These are phyloP conservation scores for Psococerastis gibbosa DNA, from an alignment of 2,888 invertebrate genomes.

Conservation along the genomic window DNA sequence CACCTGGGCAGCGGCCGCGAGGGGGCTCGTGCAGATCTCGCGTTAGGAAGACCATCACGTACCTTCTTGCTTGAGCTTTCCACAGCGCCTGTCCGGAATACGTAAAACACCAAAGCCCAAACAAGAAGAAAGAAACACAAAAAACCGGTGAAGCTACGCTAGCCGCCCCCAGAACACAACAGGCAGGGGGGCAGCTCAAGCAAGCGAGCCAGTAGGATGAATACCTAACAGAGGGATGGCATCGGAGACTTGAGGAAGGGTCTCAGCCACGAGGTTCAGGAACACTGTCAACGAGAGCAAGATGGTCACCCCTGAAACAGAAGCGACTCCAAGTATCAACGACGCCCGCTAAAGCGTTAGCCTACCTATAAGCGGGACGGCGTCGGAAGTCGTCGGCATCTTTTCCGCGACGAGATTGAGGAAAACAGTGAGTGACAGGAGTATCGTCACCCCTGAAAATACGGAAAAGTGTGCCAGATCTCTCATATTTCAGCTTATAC, in stretches of 20 bases:
- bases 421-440: slow-evolving; percentile 94
- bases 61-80: not conserved
- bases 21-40: not conserved
- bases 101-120: slow-evolving; percentile 10
- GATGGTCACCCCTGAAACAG: slow-evolving; percentile 78
- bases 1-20: too few relatives aligned
- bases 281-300: slow-evolving; percentile 94
- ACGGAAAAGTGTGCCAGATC: too few relatives aligned
- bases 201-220: slow-evolving; percentile 7
- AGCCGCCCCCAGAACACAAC: slow-evolving; percentile 12
- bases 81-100: too few relatives aligned
- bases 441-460: slow-evolving; percentile 80
- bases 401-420: slow-evolving; percentile 97
- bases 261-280: slow-evolving; percentile 93
- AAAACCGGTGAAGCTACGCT: slow-evolving; percentile 7
- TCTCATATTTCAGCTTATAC: too few relatives aligned
- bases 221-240: slow-evolving; percentile 42
- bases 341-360: slow-evolving; percentile 5
- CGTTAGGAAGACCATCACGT: not conserved
- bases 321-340: slow-evolving; percentile 12
- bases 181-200: slow-evolving; percentile 9
- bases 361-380: slow-evolving; percentile 67
- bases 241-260: slow-evolving; percentile 59
- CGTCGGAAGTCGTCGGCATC: slow-evolving; percentile 94
- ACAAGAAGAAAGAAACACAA: slow-evolving; percentile 7